Percentiles rank a stretch among this genome's conserved stretches.
Evolutionary conservation across 1,140 invertebrate species (phyloP).

Genomic region (Linepithema humile): DNA sequence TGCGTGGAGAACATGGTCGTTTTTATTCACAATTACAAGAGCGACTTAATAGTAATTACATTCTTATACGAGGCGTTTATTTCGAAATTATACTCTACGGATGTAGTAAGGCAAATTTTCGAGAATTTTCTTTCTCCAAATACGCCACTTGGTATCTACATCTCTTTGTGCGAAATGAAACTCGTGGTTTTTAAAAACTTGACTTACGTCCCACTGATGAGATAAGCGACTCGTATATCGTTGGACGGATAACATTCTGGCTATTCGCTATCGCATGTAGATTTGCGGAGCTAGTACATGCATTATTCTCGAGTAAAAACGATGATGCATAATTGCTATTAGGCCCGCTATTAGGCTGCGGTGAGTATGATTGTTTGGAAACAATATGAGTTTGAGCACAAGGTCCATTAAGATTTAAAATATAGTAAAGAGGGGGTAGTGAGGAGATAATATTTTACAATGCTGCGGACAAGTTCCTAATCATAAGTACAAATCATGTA

Average conservation of each 20-base stretch:
- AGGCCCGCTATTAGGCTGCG: too few species aligned
- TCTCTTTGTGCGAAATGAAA: neutral
- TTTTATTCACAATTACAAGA: slow-evolving; percentile 82
- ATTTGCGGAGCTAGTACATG: slow-evolving; percentile 26
- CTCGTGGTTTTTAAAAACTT: neutral
- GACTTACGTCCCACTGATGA: neutral
- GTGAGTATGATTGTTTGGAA: neutral
- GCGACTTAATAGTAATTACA: slow-evolving; percentile 81
- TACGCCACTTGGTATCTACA: neutral
- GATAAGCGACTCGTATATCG: slow-evolving; percentile 61
- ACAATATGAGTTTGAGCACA: slow-evolving; percentile 28
- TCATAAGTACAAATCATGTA: slow-evolving; percentile 71
- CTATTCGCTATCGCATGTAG: neutral
- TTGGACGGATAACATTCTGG: slow-evolving; percentile 70
- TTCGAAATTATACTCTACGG: slow-evolving; percentile 17
- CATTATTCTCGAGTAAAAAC: slow-evolving; percentile 15
- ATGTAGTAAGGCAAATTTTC: neutral
- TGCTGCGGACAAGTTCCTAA: slow-evolving; percentile 57
- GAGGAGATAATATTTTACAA: slow-evolving; percentile 65
- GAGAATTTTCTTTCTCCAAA: neutral
- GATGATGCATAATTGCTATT: slow-evolving; percentile 25
- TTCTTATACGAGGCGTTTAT: slow-evolving; percentile 71
- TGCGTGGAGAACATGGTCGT: slow-evolving; percentile 80
- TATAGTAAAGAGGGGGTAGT: too few species aligned
- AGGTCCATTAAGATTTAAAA: slow-evolving; percentile 37